Conservation (phyloP, 2,888 invertebrate species). For the Hesperia comma region DNA sequence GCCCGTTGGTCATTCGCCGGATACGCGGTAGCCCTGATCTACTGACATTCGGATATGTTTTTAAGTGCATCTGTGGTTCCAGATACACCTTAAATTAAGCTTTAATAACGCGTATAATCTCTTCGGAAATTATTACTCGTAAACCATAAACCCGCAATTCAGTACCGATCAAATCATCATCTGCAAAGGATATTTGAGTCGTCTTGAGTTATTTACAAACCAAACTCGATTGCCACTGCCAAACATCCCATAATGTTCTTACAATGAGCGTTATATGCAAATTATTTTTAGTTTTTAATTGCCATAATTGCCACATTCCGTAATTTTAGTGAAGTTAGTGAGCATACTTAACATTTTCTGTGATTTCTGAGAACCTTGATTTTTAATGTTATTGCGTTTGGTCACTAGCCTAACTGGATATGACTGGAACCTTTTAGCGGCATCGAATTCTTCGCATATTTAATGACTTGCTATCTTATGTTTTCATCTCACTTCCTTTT, state of each 20-base stretch:
- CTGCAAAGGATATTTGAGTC: not conserved
- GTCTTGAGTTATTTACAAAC: constrained; percentile 29
- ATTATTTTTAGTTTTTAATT: constrained; percentile 3
- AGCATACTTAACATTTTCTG: constrained; percentile 14
- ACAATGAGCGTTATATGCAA: constrained; percentile 1
- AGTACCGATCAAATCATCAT: constrained; percentile 5
- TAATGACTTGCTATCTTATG: too few species aligned
- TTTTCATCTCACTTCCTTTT: too few species aligned
- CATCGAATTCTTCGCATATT: not conserved
- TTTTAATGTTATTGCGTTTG: not conserved
- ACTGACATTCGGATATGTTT: constrained; percentile 11
- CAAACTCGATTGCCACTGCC: not conserved
- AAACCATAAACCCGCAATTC: not conserved
- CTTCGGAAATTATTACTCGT: constrained; percentile 15
- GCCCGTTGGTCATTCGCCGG: constrained; percentile 72
- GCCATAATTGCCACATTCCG: constrained; percentile 1
- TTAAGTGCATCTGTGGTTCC: not conserved
- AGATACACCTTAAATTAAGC: constrained; percentile 1
- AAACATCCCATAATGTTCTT: not conserved
- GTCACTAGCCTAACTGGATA: not conserved
- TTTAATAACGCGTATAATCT: not conserved
- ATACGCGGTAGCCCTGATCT: constrained; percentile 54
- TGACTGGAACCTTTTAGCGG: not conserved
- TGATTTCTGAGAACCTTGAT: not conserved
- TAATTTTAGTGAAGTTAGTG: not conserved